phyloP scores from a whole-genome alignment of 2,113 vertebrate species.

The Amphiprion ocellaris region DNA sequence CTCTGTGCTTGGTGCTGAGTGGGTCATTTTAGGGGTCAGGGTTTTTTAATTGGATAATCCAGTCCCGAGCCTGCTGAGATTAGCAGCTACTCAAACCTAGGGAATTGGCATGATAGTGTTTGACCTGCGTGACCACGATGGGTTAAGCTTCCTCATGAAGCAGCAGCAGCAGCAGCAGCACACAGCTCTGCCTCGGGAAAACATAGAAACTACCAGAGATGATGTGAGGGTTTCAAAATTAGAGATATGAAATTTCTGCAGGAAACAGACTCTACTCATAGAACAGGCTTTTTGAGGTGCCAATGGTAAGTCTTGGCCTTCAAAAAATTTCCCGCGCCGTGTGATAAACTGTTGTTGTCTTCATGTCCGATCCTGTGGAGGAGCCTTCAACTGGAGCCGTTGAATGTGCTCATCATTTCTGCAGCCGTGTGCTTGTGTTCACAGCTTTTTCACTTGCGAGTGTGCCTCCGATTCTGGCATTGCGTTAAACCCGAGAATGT shows the following conservation, averaged over 20 bases:
- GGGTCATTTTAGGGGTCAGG: slow-evolving; percentile 59
- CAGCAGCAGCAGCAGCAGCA: slow-evolving; percentile 18
- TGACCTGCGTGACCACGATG: slow-evolving; percentile 59
- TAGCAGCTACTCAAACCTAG: slow-evolving; percentile 60
- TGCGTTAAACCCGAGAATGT: slow-evolving; percentile 71
- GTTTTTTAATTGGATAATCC: slow-evolving; percentile 76
- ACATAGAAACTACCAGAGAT: slow-evolving; percentile 31
- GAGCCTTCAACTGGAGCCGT: slow-evolving; percentile 59
- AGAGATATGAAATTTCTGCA: slow-evolving; percentile 33
- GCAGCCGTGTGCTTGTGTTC: slow-evolving; percentile 42
- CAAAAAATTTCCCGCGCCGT: slow-evolving; percentile 19
- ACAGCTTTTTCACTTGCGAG: slow-evolving; percentile 45
- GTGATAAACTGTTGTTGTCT: slow-evolving; percentile 57
- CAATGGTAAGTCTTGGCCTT: slow-evolving; percentile 40
- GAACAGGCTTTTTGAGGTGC: slow-evolving; percentile 37
- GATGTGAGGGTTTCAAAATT: slow-evolving; percentile 28
- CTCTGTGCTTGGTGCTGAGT: slow-evolving; percentile 33
- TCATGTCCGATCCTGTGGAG: slow-evolving; percentile 38
- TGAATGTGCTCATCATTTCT: slow-evolving; percentile 67
- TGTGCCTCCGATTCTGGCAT: slow-evolving; percentile 67
- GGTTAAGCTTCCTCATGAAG: slow-evolving; percentile 44
- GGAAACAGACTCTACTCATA: slow-evolving; percentile 41
- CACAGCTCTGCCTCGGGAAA: slow-evolving; percentile 42
- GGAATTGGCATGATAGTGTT: slow-evolving; percentile 67
- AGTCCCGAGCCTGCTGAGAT: slow-evolving; percentile 62